A percentile compares a stretch with the other conserved stretches of the same genome.
Conservation (phyloP, 2,797 vertebrate species). For the Argyrosomus regius region DNA sequence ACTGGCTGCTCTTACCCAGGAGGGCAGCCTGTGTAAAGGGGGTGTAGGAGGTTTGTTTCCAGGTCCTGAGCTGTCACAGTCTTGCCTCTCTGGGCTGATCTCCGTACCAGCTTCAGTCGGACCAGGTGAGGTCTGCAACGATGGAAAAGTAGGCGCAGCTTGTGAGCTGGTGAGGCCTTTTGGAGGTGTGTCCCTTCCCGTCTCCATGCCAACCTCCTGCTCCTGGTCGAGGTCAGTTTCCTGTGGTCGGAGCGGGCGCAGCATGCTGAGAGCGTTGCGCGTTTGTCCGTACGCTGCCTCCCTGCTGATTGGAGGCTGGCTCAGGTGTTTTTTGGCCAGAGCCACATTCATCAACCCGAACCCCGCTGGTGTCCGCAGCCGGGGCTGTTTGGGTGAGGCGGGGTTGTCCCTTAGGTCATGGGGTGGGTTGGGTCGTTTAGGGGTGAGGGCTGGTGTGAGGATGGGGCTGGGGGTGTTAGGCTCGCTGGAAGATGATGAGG, state of each 20-base stretch:
- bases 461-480: slow-evolving; percentile 89
- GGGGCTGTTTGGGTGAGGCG: slow-evolving; percentile 84
- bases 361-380: slow-evolving; percentile 86
- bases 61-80: slow-evolving; percentile 69
- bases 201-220: slow-evolving; percentile 88
- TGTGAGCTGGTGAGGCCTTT: slow-evolving; percentile 58
- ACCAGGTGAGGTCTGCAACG: slow-evolving; percentile 48
- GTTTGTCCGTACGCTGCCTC: slow-evolving; percentile 90
- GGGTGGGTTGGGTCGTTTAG: slow-evolving; percentile 86
- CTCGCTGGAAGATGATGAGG: slow-evolving; percentile 92
- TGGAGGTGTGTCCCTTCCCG: slow-evolving; percentile 71
- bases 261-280: slow-evolving; percentile 97
- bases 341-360: slow-evolving; percentile 85
- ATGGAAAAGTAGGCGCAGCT: neutral
- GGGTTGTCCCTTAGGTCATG: slow-evolving; percentile 78
- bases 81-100: slow-evolving; percentile 68
- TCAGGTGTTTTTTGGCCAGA: slow-evolving; percentile 92
- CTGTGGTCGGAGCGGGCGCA: slow-evolving; percentile 90
- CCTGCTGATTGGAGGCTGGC: slow-evolving; percentile 92
- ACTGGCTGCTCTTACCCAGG: slow-evolving; percentile 90
- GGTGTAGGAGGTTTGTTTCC: slow-evolving; percentile 93
- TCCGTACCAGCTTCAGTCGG: slow-evolving; percentile 40
- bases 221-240: slow-evolving; percentile 92
- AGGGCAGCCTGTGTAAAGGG: slow-evolving; percentile 95
- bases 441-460: slow-evolving; percentile 86